These are phyloP conservation scores for Mastomys natalensis DNA, from an alignment of 2,113 vertebrate species.

Conservation along the genomic window DNA sequence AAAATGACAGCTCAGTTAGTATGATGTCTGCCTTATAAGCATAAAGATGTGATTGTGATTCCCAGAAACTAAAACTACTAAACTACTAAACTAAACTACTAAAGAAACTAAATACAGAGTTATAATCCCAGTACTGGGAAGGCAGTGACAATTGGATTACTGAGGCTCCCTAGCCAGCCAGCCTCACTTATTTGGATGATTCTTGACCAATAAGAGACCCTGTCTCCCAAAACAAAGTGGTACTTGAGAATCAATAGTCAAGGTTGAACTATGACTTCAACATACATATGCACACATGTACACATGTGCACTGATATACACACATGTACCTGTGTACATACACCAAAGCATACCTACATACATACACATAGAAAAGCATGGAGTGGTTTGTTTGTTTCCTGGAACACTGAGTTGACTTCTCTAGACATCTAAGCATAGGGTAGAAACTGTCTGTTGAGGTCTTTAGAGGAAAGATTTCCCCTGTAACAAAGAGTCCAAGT, in stretches of 20 bases:
- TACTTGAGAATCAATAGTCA: neutral
- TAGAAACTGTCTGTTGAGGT: neutral
- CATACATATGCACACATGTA: neutral
- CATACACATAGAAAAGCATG: neutral
- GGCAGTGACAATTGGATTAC: too few relatives aligned
- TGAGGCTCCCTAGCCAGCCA: too few relatives aligned
- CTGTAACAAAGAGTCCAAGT: neutral
- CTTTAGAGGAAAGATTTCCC: constrained; percentile 1
- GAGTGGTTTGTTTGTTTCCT: neutral
- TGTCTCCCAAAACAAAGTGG: neutral
- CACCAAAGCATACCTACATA: neutral
- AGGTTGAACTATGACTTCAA: neutral
- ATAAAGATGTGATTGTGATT: neutral
- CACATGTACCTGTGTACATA: neutral
- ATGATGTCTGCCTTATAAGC: neutral
- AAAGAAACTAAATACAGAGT: neutral
- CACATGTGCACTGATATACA: neutral
- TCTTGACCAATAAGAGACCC: neutral
- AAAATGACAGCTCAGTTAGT: neutral
- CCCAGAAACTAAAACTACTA: too few relatives aligned
- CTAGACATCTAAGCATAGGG: neutral
- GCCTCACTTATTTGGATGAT: neutral
- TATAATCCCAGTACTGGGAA: neutral
- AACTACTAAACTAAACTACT: too few relatives aligned
- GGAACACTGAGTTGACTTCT: neutral